These are phyloP conservation scores for Ptychodera flava DNA, from an alignment of 35 echinoderm and acorn worm species.

Conservation along the genomic window DNA sequence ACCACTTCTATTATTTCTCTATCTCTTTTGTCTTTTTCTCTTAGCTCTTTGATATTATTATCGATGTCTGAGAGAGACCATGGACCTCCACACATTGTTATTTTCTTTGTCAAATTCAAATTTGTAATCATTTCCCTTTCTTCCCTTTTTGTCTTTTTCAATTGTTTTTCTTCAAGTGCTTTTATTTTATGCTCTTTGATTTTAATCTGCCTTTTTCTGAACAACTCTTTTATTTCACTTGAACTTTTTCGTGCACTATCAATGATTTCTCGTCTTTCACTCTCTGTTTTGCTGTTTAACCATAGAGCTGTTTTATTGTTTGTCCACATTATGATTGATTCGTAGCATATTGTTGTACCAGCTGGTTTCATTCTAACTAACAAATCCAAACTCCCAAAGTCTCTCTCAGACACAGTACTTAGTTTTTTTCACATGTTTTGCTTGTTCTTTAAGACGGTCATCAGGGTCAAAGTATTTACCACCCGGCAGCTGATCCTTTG, in stretches of 20 bases:
- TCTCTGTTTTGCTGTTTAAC: background rate
- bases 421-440: no score
- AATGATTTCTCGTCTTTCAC: background rate
- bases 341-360: background rate
- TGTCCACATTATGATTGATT: background rate
- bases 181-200: background rate
- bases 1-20: background rate
- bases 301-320: background rate
- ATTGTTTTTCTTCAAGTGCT: background rate
- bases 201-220: background rate
- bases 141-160: no score
- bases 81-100: background rate
- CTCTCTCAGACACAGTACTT: slow-evolving; percentile 12
- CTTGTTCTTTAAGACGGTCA: no score
- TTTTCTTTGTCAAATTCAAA: background rate
- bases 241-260: background rate
- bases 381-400: background rate
- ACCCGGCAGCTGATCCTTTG: slow-evolving; percentile 30
- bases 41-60: background rate
- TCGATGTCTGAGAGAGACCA: background rate
- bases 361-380: background rate
- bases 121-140: no score
- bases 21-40: background rate
- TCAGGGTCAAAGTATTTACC: slow-evolving; percentile 30
- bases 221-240: background rate